phyloP scores from a whole-genome alignment of 2,797 vertebrate species.

The Sebastes wilsoni region DNA sequence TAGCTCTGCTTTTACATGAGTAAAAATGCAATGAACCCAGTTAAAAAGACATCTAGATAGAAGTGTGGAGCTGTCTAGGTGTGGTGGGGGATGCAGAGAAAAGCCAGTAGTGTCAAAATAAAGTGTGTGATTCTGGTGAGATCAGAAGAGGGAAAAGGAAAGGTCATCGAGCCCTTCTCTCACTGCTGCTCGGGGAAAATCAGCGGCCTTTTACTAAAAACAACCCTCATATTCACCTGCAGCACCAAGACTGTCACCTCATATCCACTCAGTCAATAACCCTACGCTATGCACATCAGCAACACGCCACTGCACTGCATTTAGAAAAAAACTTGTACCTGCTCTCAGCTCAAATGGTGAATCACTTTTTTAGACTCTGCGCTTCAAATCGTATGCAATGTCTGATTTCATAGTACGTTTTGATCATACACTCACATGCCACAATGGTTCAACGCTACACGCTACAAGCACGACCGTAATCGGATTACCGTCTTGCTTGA shows the following conservation, averaged over 20 bases:
- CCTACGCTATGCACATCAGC: neutral
- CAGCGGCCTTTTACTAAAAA: conserved; percentile 6
- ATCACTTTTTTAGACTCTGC: neutral
- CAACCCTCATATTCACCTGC: conserved; percentile 20
- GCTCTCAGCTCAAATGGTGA: neutral
- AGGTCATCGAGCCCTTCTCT: conserved; percentile 12
- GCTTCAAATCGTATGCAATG: neutral
- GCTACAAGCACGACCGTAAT: neutral
- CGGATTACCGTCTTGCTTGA: neutral
- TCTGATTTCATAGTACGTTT: neutral
- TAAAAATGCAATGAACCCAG: conserved; percentile 43
- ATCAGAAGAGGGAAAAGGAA: conserved; percentile 35
- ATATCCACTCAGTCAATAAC: conserved; percentile 11
- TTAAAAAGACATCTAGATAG: conserved; percentile 9
- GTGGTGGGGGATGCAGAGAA: conserved; percentile 24
- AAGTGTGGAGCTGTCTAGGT: conserved; percentile 19
- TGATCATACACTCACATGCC: neutral
- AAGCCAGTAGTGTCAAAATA: conserved; percentile 27
- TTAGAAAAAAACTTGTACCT: neutral
- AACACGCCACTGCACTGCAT: neutral
- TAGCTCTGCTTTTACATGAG: conserved; percentile 31
- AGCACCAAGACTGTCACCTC: neutral
- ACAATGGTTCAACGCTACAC: neutral
- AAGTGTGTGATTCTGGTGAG: conserved; percentile 38
- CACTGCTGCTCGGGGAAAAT: conserved; percentile 28